Percentiles rank a stretch among this genome's conserved stretches.
Evolutionary conservation across 2,888 invertebrate species (phyloP).

Genomic region (Omphaloscelis lunosa): DNA sequence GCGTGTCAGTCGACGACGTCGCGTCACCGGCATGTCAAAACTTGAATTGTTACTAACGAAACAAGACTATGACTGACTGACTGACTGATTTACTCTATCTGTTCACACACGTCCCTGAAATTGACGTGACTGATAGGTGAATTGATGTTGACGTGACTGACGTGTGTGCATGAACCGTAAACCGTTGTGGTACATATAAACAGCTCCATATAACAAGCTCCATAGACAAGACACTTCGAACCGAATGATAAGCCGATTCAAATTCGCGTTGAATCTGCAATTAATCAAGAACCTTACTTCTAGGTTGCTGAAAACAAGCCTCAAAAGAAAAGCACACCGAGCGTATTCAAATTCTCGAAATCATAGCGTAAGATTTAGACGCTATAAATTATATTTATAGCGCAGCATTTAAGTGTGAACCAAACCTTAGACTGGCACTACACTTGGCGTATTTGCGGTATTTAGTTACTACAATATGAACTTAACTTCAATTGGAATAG

Average conservation of each 20-base stretch:
- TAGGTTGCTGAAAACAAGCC: slow-evolving; percentile 92
- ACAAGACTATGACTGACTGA: no score
- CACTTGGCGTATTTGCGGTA: background rate
- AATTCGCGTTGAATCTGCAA: background rate
- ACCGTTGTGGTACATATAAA: background rate
- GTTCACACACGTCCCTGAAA: no score
- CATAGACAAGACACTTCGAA: background rate
- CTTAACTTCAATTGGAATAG: no score
- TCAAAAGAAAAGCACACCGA: slow-evolving; percentile 91
- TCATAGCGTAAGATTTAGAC: slow-evolving; percentile 78
- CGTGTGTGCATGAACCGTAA: background rate
- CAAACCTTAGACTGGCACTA: slow-evolving; percentile 47
- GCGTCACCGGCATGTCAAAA: no score
- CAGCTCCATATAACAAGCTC: background rate
- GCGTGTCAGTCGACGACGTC: no score
- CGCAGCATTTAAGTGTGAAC: slow-evolving; percentile 50
- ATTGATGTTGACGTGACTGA: no score
- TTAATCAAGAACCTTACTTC: slow-evolving; percentile 65
- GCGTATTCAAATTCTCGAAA: slow-evolving; percentile 93
- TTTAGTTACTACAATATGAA: no score
- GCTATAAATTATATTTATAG: slow-evolving; percentile 52
- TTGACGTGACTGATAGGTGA: no score
- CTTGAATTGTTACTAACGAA: no score
- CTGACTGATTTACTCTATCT: no score
- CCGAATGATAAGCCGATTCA: background rate